These are phyloP conservation scores for Heliothis peltigera DNA, from an alignment of 2,888 invertebrate species.

Conservation along the genomic window DNA sequence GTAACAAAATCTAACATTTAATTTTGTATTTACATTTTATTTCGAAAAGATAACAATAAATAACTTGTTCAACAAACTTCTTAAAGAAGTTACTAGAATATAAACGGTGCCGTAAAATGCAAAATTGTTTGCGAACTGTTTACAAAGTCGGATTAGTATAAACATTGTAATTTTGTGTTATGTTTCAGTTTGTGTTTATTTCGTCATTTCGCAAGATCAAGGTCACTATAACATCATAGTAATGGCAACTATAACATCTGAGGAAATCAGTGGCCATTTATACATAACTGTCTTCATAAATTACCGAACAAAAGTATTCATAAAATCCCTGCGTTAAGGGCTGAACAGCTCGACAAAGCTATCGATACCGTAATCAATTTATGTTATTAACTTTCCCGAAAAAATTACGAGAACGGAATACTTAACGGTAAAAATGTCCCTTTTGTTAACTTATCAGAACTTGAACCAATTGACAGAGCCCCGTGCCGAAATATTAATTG, in stretches of 20 bases:
- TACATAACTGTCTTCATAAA: slow-evolving; percentile 16
- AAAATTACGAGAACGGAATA: background rate
- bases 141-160: slow-evolving; percentile 35
- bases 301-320: slow-evolving; percentile 12
- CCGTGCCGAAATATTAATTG: background rate
- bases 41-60: slow-evolving; percentile 19
- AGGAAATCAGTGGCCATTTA: slow-evolving; percentile 5
- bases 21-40: slow-evolving; percentile 33
- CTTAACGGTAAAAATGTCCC: background rate
- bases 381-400: background rate
- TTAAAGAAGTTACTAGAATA: slow-evolving; percentile 7
- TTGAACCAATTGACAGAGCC: background rate
- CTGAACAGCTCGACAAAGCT: background rate
- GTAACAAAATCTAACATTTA: slow-evolving; percentile 27
- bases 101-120: slow-evolving; percentile 25
- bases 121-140: slow-evolving; percentile 15
- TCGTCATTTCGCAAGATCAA: slow-evolving; percentile 5
- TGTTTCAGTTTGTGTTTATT: slow-evolving; percentile 8
- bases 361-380: slow-evolving; percentile 1
- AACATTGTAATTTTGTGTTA: slow-evolving; percentile 8
- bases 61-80: slow-evolving; percentile 15
- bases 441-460: background rate
- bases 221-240: background rate
- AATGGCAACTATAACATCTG: slow-evolving; percentile 14
- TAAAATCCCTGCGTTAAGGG: background rate